Conservation (phyloP, 2,888 invertebrate species). For the Mesochorus sp. region DNA sequence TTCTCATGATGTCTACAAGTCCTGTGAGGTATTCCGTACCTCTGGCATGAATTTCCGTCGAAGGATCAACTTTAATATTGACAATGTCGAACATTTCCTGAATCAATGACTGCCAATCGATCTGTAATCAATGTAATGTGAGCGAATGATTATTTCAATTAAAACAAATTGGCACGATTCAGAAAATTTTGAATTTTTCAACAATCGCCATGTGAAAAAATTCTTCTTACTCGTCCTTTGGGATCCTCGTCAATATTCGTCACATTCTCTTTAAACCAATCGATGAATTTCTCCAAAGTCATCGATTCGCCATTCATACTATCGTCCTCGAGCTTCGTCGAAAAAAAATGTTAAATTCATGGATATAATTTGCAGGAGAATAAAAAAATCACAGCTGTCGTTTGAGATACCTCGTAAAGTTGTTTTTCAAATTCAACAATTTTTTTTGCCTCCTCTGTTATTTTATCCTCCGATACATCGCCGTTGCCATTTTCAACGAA, state of each 20-base stretch:
- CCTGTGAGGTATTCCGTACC: slow-evolving; percentile 14
- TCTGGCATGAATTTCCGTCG: background rate
- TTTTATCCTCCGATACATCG: slow-evolving; percentile 54
- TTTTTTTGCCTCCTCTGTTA: slow-evolving; percentile 63
- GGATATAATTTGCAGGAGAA: too few relatives aligned
- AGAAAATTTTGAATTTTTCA: background rate
- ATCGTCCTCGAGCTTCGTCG: slow-evolving; percentile 5
- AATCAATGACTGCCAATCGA: slow-evolving; percentile 40
- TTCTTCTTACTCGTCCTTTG: slow-evolving; percentile 31
- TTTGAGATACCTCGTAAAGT: slow-evolving; percentile 46
- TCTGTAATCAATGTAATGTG: background rate
- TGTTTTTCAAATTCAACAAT: slow-evolving; percentile 65
- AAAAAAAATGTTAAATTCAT: background rate
- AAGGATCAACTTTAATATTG: slow-evolving; percentile 34
- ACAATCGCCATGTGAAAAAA: too few relatives aligned
- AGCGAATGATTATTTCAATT: background rate
- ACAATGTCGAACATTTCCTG: slow-evolving; percentile 37
- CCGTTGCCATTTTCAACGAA: slow-evolving; percentile 63
- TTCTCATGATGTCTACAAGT: slow-evolving; percentile 45
- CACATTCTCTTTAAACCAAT: slow-evolving; percentile 41
- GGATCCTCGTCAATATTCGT: slow-evolving; percentile 20
- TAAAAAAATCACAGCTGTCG: background rate
- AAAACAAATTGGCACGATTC: too few relatives aligned
- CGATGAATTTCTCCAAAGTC: slow-evolving; percentile 22
- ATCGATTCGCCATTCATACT: background rate